Percentiles rank a stretch among this genome's conserved stretches.
Conservation (phyloP, 2,888 invertebrate genomes). For the Chesias legatella region DNA sequence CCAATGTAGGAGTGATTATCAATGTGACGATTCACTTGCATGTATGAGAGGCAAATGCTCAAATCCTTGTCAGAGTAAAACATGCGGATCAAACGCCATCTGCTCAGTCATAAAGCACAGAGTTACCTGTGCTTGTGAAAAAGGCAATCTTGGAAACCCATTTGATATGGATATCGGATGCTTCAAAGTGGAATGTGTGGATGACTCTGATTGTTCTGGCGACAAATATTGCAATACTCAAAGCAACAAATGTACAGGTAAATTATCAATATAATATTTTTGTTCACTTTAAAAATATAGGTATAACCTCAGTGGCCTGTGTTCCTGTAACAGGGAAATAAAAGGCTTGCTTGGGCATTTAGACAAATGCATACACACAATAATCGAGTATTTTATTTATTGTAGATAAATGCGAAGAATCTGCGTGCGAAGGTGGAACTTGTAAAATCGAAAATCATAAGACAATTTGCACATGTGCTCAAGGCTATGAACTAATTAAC, state of each 20-base stretch:
- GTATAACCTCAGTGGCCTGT: no score
- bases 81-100: conserved; percentile 88
- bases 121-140: conserved; percentile 88
- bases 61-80: conserved; percentile 87
- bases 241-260: conserved; percentile 89
- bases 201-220: conserved; percentile 86
- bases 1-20: conserved; percentile 86
- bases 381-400: conserved; percentile 4
- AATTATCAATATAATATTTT: conserved; percentile 33
- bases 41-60: conserved; percentile 89
- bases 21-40: conserved; percentile 87
- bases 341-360: no score
- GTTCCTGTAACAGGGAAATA: not conserved
- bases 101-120: conserved; percentile 87
- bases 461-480: conserved; percentile 86
- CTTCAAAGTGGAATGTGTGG: conserved; percentile 92
- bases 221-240: conserved; percentile 88
- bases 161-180: conserved; percentile 88
- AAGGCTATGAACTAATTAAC: conserved; percentile 85
- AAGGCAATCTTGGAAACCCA: conserved; percentile 91
- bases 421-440: conserved; percentile 89
- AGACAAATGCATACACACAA: no score
- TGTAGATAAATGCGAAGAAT: conserved; percentile 89
- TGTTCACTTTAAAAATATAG: no score
- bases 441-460: conserved; percentile 87